These are phyloP conservation scores for Palythoa grandiflora DNA, from an alignment of 92 coral and sea anemone species.

Conservation along the genomic window DNA sequence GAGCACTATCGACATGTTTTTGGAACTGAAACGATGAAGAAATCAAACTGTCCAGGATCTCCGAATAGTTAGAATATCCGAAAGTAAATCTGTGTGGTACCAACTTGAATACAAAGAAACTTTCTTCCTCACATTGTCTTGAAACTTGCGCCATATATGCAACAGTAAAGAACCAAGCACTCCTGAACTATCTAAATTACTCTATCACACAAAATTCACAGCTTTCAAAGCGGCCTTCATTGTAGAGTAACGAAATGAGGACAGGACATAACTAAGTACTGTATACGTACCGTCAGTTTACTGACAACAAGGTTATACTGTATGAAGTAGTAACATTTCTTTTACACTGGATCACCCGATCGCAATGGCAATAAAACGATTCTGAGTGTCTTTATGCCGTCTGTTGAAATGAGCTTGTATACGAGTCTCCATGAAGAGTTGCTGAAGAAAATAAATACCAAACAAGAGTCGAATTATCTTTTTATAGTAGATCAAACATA, in stretches of 20 bases:
- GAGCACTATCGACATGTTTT: too few species aligned
- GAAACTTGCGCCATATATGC: too few species aligned
- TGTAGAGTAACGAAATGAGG: background rate
- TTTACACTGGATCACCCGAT: background rate
- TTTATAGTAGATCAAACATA: slow-evolving; percentile 21
- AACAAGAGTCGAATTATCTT: slow-evolving; percentile 5
- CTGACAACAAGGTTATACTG: background rate
- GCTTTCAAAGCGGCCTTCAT: background rate
- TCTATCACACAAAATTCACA: background rate
- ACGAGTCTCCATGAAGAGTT: background rate
- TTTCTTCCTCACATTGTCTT: too few species aligned
- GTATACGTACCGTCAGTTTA: background rate
- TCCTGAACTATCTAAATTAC: background rate
- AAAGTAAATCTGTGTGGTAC: too few species aligned
- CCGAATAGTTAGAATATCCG: too few species aligned
- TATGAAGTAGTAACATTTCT: background rate
- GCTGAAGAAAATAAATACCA: background rate
- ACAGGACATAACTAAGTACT: background rate
- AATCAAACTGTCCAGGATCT: too few species aligned
- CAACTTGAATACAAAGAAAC: too few species aligned
- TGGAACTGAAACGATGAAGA: too few species aligned
- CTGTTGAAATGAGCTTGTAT: background rate
- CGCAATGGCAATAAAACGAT: background rate
- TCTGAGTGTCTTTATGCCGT: background rate
- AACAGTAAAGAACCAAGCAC: background rate